phyloP scores from a whole-genome alignment of 2,888 invertebrate genomes.

The Lumbricus terrestris region DNA sequence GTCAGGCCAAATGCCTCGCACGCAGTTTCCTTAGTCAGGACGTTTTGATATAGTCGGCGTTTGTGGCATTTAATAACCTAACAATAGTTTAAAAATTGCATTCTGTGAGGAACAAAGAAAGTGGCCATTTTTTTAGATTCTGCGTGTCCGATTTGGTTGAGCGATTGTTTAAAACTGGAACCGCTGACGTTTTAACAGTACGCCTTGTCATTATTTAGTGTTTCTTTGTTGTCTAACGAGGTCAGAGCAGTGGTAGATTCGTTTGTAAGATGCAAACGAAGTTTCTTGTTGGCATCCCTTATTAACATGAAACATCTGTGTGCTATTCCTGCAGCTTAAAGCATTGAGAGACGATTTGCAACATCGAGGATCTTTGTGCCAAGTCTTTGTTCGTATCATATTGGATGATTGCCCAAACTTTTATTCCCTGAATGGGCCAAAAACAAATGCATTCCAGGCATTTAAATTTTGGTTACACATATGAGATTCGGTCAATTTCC shows the following conservation, averaged over 20 bases:
- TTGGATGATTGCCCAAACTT: too few relatives aligned
- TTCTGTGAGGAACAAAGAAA: neutral
- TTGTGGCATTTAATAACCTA: neutral
- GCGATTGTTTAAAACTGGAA: neutral
- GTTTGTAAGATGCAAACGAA: neutral
- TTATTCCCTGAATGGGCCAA: too few relatives aligned
- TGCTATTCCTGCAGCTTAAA: neutral
- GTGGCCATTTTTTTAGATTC: neutral
- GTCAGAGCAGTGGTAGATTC: neutral
- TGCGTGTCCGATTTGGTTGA: neutral
- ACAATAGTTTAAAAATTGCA: neutral
- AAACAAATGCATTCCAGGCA: too few relatives aligned
- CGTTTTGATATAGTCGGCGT: neutral
- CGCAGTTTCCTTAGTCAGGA: neutral
- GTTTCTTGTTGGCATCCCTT: neutral
- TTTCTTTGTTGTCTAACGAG: neutral
- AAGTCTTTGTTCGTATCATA: too few relatives aligned
- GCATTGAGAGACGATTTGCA: too few relatives aligned
- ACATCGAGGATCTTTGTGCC: too few relatives aligned
- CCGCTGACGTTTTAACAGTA: neutral
- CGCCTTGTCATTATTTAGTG: neutral
- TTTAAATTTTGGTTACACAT: too few relatives aligned
- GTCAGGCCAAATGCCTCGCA: neutral
- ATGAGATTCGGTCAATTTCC: too few relatives aligned
- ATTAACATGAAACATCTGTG: neutral